Percentiles rank a stretch among this genome's conserved stretches.
Conservation (phyloP, 2,888 invertebrate genomes). For the Mystacides longicornis region DNA sequence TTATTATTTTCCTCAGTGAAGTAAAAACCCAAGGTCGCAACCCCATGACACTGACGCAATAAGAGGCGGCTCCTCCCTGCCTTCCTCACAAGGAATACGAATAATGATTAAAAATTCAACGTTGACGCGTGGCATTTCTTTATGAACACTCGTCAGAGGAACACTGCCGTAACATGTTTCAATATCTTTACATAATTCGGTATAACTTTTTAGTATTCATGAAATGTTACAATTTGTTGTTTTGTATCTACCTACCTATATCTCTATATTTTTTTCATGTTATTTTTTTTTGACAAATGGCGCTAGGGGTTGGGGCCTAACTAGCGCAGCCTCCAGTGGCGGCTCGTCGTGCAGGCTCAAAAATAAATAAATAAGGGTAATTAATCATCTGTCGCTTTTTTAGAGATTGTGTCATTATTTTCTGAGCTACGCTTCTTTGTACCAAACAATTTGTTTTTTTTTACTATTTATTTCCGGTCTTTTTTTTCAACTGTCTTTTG, state of each 20-base stretch:
- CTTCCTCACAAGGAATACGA: too few relatives aligned
- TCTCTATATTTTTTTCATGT: too few relatives aligned
- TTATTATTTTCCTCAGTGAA: too few relatives aligned
- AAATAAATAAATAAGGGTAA: background rate
- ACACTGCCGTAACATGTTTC: background rate
- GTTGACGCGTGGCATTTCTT: background rate
- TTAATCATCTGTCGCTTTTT: background rate
- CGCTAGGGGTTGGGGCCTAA: background rate
- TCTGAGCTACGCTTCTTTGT: too few relatives aligned
- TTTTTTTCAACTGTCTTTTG: background rate
- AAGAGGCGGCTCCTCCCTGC: too few relatives aligned
- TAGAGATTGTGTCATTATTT: background rate
- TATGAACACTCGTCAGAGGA: background rate
- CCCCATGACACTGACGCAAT: too few relatives aligned
- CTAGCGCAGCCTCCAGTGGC: background rate
- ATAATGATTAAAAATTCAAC: too few relatives aligned
- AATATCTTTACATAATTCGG: background rate
- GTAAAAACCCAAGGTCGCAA: too few relatives aligned
- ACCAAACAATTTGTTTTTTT: too few relatives aligned
- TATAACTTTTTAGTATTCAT: background rate
- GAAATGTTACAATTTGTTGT: conserved; percentile 1
- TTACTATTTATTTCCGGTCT: background rate
- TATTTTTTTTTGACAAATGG: background rate
- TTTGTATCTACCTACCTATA: too few relatives aligned
- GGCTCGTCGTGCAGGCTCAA: background rate